Evolutionary conservation across 1,140 invertebrate species (phyloP).

Genomic region (Drosophila leontia): DNA sequence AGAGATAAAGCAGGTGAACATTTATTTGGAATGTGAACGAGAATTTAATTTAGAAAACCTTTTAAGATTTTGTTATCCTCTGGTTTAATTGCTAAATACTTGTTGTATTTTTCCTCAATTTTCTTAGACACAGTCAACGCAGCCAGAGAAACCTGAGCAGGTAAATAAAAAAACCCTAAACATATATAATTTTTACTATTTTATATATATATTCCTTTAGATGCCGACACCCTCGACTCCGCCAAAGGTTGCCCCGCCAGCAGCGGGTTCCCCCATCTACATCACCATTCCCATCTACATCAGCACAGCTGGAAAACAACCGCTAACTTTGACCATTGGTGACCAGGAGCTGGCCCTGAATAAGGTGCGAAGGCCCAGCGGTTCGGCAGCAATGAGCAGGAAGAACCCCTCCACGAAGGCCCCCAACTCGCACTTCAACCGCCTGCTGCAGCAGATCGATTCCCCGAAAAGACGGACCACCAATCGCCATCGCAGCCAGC

Average conservation of each 20-base stretch:
- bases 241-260: not conserved
- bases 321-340: slow-evolving; percentile 59
- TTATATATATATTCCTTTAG: not conserved
- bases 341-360: slow-evolving; percentile 59
- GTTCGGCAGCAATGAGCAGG: slow-evolving; percentile 4
- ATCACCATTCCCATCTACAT: slow-evolving; percentile 80
- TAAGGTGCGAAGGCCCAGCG: slow-evolving; percentile 9
- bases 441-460: slow-evolving; percentile 54
- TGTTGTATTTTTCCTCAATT: not conserved
- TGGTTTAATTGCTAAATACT: not conserved
- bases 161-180: not conserved
- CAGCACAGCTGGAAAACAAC: slow-evolving; percentile 52
- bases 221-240: not conserved
- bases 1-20: not conserved
- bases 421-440: slow-evolving; percentile 69
- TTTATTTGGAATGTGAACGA: no score
- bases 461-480: slow-evolving; percentile 50
- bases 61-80: not conserved
- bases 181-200: not conserved
- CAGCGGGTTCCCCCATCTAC: slow-evolving; percentile 54
- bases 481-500: slow-evolving; percentile 70
- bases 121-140: not conserved
- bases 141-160: not conserved
- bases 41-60: no score
- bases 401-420: slow-evolving; percentile 46